Percentiles rank a stretch among this genome's conserved stretches.
Evolutionary conservation across 2,797 vertebrate genomes (phyloP).

Genomic region (Sebastes jordani): DNA sequence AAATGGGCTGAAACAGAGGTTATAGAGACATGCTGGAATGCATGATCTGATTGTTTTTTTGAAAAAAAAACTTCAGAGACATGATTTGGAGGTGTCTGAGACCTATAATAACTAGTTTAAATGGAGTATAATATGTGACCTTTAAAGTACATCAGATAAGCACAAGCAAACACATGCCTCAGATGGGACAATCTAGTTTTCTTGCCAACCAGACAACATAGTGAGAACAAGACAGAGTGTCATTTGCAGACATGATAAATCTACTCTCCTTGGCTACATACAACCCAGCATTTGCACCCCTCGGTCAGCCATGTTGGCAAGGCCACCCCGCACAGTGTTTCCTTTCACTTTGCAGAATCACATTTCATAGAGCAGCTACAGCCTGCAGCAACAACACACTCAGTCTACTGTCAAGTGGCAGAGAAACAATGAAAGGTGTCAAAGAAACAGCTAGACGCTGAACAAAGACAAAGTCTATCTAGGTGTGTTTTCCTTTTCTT

Average conservation of each 20-base stretch:
- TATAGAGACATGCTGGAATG: too few species aligned
- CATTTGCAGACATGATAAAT: slow-evolving; percentile 56
- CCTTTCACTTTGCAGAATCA: slow-evolving; percentile 50
- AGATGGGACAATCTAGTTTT: background rate
- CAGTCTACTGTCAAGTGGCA: background rate
- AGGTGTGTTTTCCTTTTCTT: background rate
- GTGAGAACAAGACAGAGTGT: slow-evolving; percentile 63
- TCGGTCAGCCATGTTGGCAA: slow-evolving; percentile 6
- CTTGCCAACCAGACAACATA: slow-evolving; percentile 55
- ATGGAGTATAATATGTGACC: too few species aligned
- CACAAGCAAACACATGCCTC: background rate
- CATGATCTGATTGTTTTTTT: too few species aligned
- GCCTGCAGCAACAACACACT: background rate
- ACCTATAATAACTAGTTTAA: too few species aligned
- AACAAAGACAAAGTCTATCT: background rate
- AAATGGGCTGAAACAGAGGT: too few species aligned
- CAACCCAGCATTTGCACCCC: background rate
- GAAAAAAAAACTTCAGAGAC: too few species aligned
- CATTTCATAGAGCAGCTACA: slow-evolving; percentile 25
- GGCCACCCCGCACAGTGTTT: slow-evolving; percentile 1
- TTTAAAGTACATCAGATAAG: background rate
- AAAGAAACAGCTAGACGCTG: background rate
- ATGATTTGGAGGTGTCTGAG: too few species aligned
- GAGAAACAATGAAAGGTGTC: background rate
- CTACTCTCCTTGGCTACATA: slow-evolving; percentile 12